Conservation (phyloP, 2,888 invertebrate genomes). For the Brachyptera risi region DNA sequence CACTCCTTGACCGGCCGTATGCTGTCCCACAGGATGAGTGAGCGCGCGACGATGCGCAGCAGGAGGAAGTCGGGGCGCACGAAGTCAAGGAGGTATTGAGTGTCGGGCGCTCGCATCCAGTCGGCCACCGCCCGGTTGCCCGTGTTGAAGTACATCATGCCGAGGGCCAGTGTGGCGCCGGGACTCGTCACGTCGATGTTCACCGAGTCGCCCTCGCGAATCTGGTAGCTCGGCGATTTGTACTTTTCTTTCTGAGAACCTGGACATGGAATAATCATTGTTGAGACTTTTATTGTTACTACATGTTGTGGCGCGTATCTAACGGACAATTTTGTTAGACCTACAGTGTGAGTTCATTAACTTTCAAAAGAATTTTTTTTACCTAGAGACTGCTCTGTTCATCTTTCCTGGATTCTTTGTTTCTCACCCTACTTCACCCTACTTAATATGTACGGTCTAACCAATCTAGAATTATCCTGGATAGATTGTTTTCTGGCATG, state of each 20-base stretch:
- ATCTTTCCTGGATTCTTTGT: too few species aligned
- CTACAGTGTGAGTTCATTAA: too few species aligned
- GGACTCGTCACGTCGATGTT: slow-evolving; percentile 96
- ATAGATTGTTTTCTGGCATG: too few species aligned
- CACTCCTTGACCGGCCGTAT: slow-evolving; percentile 78
- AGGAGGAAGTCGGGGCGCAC: slow-evolving; percentile 88
- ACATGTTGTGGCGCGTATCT: too few species aligned
- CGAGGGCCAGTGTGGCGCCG: slow-evolving; percentile 91
- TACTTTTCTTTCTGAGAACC: slow-evolving; percentile 85
- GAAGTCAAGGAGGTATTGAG: slow-evolving; percentile 84
- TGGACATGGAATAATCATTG: too few species aligned
- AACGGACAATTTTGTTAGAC: too few species aligned
- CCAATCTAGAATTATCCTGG: too few species aligned
- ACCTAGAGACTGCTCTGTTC: too few species aligned
- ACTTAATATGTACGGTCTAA: too few species aligned
- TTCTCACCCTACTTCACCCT: too few species aligned
- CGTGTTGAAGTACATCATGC: slow-evolving; percentile 85
- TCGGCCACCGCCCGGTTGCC: slow-evolving; percentile 80
- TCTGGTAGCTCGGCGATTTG: slow-evolving; percentile 78
- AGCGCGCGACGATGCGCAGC: slow-evolving; percentile 69
- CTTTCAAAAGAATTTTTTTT: too few species aligned
- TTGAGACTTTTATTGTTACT: slow-evolving; percentile 19
- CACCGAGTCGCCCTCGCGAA: slow-evolving; percentile 83
- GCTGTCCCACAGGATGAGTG: slow-evolving; percentile 83
- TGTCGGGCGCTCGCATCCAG: slow-evolving; percentile 87